A percentile compares a stretch with the other conserved stretches of the same genome.
Conservation (phyloP, 2,888 invertebrate species). For the Herminia tarsipennalis region DNA sequence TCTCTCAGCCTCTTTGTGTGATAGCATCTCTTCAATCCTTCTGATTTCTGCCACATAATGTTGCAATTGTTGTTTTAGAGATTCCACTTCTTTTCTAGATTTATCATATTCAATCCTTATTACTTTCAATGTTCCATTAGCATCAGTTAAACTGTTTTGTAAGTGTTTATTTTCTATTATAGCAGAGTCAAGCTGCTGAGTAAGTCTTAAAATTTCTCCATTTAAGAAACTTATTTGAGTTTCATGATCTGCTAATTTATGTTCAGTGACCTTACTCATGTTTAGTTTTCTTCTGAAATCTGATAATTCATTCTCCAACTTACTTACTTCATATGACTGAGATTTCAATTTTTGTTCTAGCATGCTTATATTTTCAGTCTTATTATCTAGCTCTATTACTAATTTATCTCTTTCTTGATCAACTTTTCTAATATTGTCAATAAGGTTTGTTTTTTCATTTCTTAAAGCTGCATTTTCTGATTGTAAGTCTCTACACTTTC, state of each 20-base stretch:
- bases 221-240: conserved; percentile 85
- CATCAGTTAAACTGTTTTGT: conserved; percentile 89
- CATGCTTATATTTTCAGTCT: conserved; percentile 88
- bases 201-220: conserved; percentile 85
- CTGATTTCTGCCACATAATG: conserved; percentile 93
- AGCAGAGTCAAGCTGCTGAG: conserved; percentile 85
- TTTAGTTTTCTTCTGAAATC: conserved; percentile 85
- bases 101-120: conserved; percentile 89
- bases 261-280: conserved; percentile 76
- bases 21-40: conserved; percentile 91
- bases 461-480: conserved; percentile 86
- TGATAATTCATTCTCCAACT: conserved; percentile 82
- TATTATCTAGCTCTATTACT: conserved; percentile 89
- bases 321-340: conserved; percentile 83
- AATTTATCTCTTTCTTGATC: conserved; percentile 90
- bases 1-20: conserved; percentile 91
- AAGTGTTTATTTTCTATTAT: conserved; percentile 89
- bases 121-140: conserved; percentile 86
- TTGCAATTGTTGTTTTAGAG: conserved; percentile 91
- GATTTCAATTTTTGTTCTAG: conserved; percentile 88
- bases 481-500: conserved; percentile 85
- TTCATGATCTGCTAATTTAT: conserved; percentile 78
- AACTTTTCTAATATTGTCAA: conserved; percentile 86
- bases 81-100: conserved; percentile 89
- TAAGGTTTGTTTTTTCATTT: conserved; percentile 87